Conservation (phyloP, 2,888 invertebrate genomes). For the Hesperia comma region DNA sequence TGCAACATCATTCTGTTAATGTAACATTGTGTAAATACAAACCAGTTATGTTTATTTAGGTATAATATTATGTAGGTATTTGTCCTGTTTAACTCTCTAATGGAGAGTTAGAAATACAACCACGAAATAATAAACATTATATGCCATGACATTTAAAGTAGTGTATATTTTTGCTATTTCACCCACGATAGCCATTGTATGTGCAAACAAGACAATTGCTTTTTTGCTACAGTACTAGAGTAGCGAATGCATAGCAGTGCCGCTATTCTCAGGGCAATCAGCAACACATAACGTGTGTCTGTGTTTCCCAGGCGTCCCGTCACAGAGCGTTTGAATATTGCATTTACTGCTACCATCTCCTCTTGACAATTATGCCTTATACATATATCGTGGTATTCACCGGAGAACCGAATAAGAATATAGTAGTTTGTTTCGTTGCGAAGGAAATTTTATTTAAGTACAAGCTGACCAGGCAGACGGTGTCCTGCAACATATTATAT, state of each 20-base stretch:
- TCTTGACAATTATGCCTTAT: constrained; percentile 33
- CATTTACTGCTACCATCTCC: constrained; percentile 62
- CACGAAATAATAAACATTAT: background rate
- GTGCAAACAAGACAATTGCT: constrained; percentile 35
- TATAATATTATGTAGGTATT: too few species aligned
- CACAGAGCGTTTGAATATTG: constrained; percentile 74
- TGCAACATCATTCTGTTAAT: too few species aligned
- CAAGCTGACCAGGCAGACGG: too few species aligned
- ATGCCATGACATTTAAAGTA: constrained; percentile 14
- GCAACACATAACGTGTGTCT: constrained; percentile 67
- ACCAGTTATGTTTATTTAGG: too few species aligned
- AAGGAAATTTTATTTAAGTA: background rate
- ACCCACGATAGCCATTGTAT: constrained; percentile 24
- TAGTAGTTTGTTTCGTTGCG: background rate
- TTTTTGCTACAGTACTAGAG: constrained; percentile 39
- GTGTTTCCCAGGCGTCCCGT: constrained; percentile 66
- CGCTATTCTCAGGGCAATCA: constrained; percentile 72
- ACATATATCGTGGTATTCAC: constrained; percentile 20
- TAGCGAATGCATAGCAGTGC: constrained; percentile 64
- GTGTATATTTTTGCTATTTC: constrained; percentile 13
- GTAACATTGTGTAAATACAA: too few species aligned
- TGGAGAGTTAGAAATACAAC: too few species aligned
- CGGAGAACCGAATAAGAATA: constrained; percentile 15
- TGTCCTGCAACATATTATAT: too few species aligned
- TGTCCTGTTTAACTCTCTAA: too few species aligned